Base-by-base conservation (phyloP, 2,888 invertebrate genomes). In the Drosophila cracens region DNA sequence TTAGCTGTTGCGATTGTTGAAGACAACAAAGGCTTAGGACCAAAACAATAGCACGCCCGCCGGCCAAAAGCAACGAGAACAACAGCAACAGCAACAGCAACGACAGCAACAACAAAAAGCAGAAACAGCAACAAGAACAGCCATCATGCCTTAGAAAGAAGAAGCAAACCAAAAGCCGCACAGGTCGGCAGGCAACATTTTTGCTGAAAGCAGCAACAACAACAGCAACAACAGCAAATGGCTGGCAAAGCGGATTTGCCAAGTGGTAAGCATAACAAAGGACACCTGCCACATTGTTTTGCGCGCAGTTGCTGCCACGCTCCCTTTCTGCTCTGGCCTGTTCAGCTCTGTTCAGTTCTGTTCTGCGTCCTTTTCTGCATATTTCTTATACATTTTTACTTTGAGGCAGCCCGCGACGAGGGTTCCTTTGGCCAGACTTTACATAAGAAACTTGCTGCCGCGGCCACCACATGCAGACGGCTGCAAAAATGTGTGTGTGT, bases 251-350 rank as follows among this genome's bases (percentile, higher is more conserved):
- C 79, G 80, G 89, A 90, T 89, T 79, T 89, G 81, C 89, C 77
- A 89, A 90, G 82, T 89, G 87, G 89, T 77, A 87, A 89, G 87
- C 84, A 89, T 79, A 87, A 89, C 89, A 89, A 90, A 90, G 87
- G 78, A 90, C 89, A 90, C 89, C 90, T 89, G 89, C 87, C 78
- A 78, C 89, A 75, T 73, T 82, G 77, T 82, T 76, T 62, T 63
- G 63, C 66, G 68, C 74, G 60, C 68, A 62, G 68, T 70, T 68
- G 62, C 51, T n/a, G 56, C 67, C 61, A 56, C 63, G 57, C 61
- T 56, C 56, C 56, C 54, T 27, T 40, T 51, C 11, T 29, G 11
- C 53, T 11, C 34, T 53, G 21, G 16, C 38, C 21, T 51, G 31
- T 10, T 10, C 29, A 5, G 33, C 16, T 54, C 53, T 8, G 25